Conservation (phyloP, 2,113 vertebrate genomes). For the Chaetura pelagica region DNA sequence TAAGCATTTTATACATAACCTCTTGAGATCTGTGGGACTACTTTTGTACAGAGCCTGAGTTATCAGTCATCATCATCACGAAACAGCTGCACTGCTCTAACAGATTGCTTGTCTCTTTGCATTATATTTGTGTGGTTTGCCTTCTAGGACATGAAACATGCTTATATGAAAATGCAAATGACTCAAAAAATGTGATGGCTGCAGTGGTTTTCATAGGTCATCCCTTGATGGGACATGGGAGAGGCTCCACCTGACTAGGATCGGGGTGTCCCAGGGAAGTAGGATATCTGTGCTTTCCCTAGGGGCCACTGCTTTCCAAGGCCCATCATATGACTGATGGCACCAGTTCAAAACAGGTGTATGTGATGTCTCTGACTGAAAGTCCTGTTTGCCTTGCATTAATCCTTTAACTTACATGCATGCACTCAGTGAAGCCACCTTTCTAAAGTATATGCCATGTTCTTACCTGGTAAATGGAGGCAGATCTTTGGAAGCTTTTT, state of each 20-base stretch:
- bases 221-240: neutral
- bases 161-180: neutral
- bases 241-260: neutral
- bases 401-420: neutral
- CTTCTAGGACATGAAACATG: conserved; percentile 21
- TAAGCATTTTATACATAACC: neutral
- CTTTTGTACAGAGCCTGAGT: neutral
- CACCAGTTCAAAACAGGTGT: neutral
- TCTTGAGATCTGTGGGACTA: neutral
- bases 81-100: conserved; percentile 5
- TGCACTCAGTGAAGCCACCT: neutral
- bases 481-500: neutral
- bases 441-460: neutral
- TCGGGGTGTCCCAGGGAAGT: neutral
- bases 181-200: neutral
- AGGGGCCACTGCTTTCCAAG: neutral
- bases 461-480: neutral
- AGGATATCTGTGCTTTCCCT: neutral
- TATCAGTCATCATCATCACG: conserved; percentile 1
- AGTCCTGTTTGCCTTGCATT: neutral
- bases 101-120: conserved; percentile 41
- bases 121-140: conserved; percentile 40
- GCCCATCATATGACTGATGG: neutral
- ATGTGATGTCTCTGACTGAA: neutral
- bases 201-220: neutral